Percentiles rank a stretch among this genome's conserved stretches.
These are phyloP conservation scores for Podarcis siculus DNA, from an alignment of 2,797 vertebrate species.

Conservation along the genomic window DNA sequence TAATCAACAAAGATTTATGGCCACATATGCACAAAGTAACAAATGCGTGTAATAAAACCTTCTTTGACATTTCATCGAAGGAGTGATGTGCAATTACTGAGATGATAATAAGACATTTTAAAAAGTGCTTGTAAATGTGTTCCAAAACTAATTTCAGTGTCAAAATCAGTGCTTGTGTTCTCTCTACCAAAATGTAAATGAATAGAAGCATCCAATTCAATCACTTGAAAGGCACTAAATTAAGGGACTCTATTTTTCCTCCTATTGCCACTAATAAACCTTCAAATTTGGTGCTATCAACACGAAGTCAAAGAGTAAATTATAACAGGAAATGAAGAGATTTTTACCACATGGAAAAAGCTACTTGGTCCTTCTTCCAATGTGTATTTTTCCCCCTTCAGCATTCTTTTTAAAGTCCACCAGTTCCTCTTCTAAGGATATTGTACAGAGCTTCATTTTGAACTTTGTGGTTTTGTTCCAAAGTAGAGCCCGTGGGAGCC, in stretches of 20 bases:
- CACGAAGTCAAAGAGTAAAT: conserved; percentile 19
- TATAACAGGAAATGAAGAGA: conserved; percentile 29
- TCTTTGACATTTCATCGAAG: conserved; percentile 55
- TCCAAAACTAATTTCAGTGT: conserved; percentile 48
- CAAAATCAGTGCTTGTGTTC: conserved; percentile 29
- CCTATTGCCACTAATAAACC: conserved; percentile 13
- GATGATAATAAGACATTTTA: conserved; percentile 30
- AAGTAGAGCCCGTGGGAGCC: not conserved
- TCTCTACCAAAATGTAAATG: conserved; percentile 52
- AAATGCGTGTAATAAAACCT: conserved; percentile 26
- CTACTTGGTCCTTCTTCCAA: not conserved
- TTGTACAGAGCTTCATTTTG: not conserved
- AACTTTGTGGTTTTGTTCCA: not conserved
- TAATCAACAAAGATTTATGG: conserved; percentile 53
- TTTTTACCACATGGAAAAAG: not conserved
- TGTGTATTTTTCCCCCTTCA: not conserved
- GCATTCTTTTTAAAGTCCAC: not conserved
- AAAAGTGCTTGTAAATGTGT: conserved; percentile 57
- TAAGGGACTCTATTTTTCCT: not conserved
- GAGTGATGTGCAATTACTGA: conserved; percentile 44
- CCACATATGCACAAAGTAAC: conserved; percentile 21
- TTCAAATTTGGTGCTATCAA: conserved; percentile 21
- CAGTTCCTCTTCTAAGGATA: not conserved
- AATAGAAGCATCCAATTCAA: conserved; percentile 44
- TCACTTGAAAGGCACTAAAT: conserved; percentile 43